Base-by-base conservation (phyloP, 2,888 invertebrate species). In the Harpalus rufipes region DNA sequence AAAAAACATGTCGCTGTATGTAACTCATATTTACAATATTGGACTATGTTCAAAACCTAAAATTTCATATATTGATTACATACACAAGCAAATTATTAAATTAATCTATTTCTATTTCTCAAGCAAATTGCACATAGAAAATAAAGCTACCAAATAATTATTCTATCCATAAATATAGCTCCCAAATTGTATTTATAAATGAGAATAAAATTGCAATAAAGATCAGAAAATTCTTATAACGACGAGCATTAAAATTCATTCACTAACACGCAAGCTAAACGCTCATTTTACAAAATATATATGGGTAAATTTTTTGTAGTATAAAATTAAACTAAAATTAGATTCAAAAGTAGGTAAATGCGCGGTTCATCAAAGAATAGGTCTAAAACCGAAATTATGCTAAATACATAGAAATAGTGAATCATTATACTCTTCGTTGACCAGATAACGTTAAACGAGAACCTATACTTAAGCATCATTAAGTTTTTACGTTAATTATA, bases 401-500 rank as follows among this genome's bases (percentile, higher is more conserved):
- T 84, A 84, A 84, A 84, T 63, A 84, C 78, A 51, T 78, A 84
- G 84, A 84, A 84, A 84, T 84, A 78, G 84, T 84, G 78, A 84
- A 84, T 65, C 84, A 84, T 84, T 84, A 78, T 78, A 56, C 63
- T 51, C 72, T 51, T n/a, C 44, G 25, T 58, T 68, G 68, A 63
- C 63, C 84, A 61, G 63, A 84, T 84, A 84, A 78, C 78, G 41
- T 21, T 84, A 84, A 78, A 84, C 84, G 65, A 51, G 8, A 84
- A 84, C 84, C 84, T 84, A 84, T 84, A 84, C 84, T 84, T 84
- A 84, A n/a, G 78, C 51, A 84, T 84, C 84, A 84, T 84, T 84
- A 84, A 78, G 84, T 84, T 84, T 84, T 78, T 84, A 84, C 84
- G 84, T 84, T 84, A 84, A 84, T 84, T 84, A 84, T 84, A 84